Evolutionary conservation across 2,113 vertebrate genomes (phyloP).

Genomic region (Eretmochelys imbricata): DNA sequence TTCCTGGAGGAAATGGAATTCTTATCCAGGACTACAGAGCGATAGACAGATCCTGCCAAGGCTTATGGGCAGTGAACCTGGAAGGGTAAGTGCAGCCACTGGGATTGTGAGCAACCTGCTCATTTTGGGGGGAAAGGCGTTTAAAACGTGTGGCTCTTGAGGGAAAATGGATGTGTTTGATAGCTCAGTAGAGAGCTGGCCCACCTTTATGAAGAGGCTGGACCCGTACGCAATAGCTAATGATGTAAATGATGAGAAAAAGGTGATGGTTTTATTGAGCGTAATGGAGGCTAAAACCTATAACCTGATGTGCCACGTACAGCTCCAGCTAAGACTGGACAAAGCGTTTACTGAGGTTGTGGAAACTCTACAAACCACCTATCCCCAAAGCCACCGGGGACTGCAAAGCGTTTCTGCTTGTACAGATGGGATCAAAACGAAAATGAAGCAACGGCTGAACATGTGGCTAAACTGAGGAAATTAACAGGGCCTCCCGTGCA

Average conservation of each 20-base stretch:
- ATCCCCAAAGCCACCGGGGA: background rate
- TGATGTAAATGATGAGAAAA: background rate
- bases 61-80: background rate
- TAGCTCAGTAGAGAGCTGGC: background rate
- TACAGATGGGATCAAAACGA: background rate
- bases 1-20: background rate
- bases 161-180: background rate
- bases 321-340: background rate
- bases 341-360: background rate
- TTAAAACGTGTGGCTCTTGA: background rate
- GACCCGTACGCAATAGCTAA: background rate
- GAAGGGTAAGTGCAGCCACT: background rate
- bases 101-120: background rate
- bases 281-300: background rate
- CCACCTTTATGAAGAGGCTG: background rate
- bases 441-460: background rate
- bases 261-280: background rate
- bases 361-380: background rate
- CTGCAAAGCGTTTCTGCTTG: background rate
- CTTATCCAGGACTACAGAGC: background rate
- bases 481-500: background rate
- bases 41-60: background rate
- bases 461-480: background rate
- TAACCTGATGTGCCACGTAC: background rate
- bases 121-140: accelerated